Conservation (phyloP, 2,888 invertebrate species). For the Rambutsinella grinnellia region DNA sequence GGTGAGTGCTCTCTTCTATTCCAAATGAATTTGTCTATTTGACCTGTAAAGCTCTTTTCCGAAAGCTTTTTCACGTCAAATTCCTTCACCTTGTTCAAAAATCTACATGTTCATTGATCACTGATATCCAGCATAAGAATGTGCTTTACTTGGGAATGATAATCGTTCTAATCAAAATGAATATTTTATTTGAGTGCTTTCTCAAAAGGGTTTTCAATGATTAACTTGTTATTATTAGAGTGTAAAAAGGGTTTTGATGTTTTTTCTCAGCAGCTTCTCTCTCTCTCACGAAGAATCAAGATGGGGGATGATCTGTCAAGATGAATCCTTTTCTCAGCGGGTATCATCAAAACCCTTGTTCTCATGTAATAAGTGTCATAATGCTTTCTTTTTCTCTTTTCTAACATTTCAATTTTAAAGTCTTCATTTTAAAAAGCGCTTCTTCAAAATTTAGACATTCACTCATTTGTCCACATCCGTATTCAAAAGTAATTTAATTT, state of each 20-base stretch:
- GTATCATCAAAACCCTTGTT: background rate
- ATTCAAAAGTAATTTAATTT: background rate
- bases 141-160: slow-evolving; percentile 15
- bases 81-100: too few species aligned
- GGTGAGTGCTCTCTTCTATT: too few species aligned
- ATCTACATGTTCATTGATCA: too few species aligned
- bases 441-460: slow-evolving; percentile 29
- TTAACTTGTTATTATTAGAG: slow-evolving; percentile 29
- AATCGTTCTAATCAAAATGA: too few species aligned
- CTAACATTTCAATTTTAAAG: background rate
- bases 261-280: background rate
- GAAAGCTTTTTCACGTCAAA: too few species aligned
- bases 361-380: slow-evolving; percentile 17
- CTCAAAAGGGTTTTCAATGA: too few species aligned
- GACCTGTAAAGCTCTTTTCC: too few species aligned
- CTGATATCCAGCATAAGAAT: too few species aligned
- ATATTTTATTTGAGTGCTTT: too few species aligned
- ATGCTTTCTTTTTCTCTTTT: background rate
- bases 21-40: too few species aligned
- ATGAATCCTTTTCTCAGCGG: background rate
- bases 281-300: slow-evolving; percentile 1
- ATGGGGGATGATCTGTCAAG: slow-evolving; percentile 5
- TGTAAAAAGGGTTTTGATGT: slow-evolving; percentile 38
- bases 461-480: slow-evolving; percentile 32
- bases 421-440: slow-evolving; percentile 5